A percentile compares a stretch with the other conserved stretches of the same genome.
Evolutionary conservation across 1,140 invertebrate species (phyloP).

Genomic region (Orius laevigatus): DNA sequence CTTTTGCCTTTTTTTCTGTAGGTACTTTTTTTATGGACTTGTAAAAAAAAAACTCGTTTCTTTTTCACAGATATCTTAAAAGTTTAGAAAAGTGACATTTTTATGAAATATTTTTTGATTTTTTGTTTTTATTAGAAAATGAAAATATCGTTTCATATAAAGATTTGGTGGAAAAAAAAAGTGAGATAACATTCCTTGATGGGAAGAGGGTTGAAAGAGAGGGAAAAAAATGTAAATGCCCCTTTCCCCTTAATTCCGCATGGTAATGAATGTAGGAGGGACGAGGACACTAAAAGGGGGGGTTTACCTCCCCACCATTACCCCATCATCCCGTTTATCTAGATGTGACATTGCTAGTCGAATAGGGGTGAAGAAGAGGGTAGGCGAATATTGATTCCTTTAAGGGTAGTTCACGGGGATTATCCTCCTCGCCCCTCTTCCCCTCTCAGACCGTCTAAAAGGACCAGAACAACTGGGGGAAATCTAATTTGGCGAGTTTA

Average conservation of each 20-base stretch:
- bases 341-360: slow-evolving; percentile 3
- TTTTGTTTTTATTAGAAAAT: too few relatives aligned
- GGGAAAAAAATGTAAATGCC: too few relatives aligned
- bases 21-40: too few relatives aligned
- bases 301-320: neutral
- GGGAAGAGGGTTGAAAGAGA: too few relatives aligned
- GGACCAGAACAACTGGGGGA: neutral
- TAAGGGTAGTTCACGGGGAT: slow-evolving; percentile 9
- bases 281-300: neutral
- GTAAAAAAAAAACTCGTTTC: too few relatives aligned
- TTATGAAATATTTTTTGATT: too few relatives aligned
- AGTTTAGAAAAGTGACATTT: too few relatives aligned
- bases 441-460: neutral
- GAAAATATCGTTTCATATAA: too few relatives aligned
- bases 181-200: too few relatives aligned
- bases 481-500: slow-evolving; percentile 13
- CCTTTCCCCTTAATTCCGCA: neutral
- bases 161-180: too few relatives aligned
- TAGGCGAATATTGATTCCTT: slow-evolving; percentile 6
- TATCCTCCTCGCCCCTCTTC: neutral
- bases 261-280: slow-evolving; percentile 4
- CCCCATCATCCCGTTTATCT: neutral
- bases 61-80: too few relatives aligned
- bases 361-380: neutral
- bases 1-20: too few relatives aligned